Percentiles rank a stretch among this genome's conserved stretches.
Conservation (phyloP, 2,888 invertebrate species). For the Euproctis similis region DNA sequence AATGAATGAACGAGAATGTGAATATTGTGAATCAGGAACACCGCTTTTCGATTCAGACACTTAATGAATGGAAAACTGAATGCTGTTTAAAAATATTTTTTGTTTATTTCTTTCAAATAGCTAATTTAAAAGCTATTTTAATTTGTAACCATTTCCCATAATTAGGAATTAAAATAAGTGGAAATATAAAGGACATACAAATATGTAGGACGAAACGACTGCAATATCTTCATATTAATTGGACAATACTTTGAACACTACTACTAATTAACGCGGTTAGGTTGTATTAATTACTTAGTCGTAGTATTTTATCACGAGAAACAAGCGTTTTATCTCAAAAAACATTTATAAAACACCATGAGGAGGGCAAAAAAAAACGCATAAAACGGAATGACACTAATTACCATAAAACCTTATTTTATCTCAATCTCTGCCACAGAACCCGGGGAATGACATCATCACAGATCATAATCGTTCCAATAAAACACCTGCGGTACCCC, state of each 20-base stretch:
- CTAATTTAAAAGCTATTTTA: no score
- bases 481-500: slow-evolving; percentile 29
- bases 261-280: slow-evolving; percentile 6
- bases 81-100: no score
- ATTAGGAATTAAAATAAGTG: no score
- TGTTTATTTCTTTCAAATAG: no score
- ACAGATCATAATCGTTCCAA: slow-evolving; percentile 21
- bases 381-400: slow-evolving; percentile 26
- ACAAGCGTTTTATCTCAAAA: slow-evolving; percentile 6
- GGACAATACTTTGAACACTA: neutral
- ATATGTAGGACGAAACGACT: neutral
- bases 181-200: no score
- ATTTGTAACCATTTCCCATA: no score
- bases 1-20: no score
- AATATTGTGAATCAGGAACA: no score
- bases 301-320: no score
- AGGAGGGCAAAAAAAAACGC: slow-evolving; percentile 9
- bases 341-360: slow-evolving; percentile 8
- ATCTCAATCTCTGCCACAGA: slow-evolving; percentile 22
- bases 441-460: slow-evolving; percentile 25
- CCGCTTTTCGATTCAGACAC: no score
- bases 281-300: no score
- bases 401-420: slow-evolving; percentile 26
- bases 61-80: no score
- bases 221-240: neutral